phyloP scores from a whole-genome alignment of 92 coral and sea anemone species.

The Heteractis magnifica region DNA sequence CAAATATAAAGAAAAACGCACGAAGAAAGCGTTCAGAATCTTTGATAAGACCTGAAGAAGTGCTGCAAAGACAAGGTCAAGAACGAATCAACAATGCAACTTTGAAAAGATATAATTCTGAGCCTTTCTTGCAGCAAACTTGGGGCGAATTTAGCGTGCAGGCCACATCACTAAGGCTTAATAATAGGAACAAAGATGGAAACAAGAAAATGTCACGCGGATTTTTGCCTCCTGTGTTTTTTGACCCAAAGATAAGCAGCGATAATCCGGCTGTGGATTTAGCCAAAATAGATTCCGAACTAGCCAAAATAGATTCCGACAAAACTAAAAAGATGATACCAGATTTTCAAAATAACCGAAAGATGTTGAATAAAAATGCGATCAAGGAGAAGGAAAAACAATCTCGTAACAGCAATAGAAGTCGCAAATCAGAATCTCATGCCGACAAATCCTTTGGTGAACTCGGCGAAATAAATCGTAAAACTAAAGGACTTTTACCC shows the following conservation, averaged over 20 bases:
- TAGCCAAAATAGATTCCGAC: neutral
- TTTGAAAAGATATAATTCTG: slow-evolving; percentile 21
- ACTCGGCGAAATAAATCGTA: neutral
- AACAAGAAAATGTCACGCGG: neutral
- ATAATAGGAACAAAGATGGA: slow-evolving; percentile 9
- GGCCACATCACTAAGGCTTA: slow-evolving; percentile 8
- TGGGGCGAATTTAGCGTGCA: neutral
- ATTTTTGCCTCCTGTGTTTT: slow-evolving; percentile 21
- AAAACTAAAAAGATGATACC: neutral
- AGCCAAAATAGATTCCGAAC: neutral
- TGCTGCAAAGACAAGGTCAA: slow-evolving; percentile 1
- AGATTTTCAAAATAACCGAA: neutral
- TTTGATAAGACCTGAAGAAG: slow-evolving; percentile 1
- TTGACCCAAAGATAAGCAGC: slow-evolving; percentile 14
- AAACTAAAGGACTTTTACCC: slow-evolving; percentile 15
- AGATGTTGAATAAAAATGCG: neutral
- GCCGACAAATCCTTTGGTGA: neutral
- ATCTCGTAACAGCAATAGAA: neutral
- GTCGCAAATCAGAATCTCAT: neutral
- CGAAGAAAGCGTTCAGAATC: neutral
- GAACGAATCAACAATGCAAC: neutral
- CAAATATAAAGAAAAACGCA: neutral
- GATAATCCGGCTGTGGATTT: neutral
- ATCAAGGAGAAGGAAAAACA: neutral
- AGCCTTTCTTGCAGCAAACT: slow-evolving; percentile 12